A percentile compares a stretch with the other conserved stretches of the same genome.
phyloP scores from a whole-genome alignment of 2,888 invertebrate genomes.

The Tillus elongatus region DNA sequence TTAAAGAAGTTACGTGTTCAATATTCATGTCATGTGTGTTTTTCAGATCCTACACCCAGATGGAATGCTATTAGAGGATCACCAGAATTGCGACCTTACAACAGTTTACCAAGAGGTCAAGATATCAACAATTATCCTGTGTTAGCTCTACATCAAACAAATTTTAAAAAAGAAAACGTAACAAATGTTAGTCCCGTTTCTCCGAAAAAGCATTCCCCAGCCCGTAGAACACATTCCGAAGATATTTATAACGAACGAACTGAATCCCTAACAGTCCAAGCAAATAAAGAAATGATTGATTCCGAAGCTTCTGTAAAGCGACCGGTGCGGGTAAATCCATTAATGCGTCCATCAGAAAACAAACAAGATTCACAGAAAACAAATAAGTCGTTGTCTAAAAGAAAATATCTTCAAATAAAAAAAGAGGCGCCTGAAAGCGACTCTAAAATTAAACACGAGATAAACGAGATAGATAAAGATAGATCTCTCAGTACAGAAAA shows the following conservation, averaged over 20 bases:
- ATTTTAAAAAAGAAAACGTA: constrained; percentile 10
- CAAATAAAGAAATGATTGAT: constrained; percentile 1
- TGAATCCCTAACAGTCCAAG: constrained; percentile 8
- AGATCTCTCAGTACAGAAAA: constrained; percentile 10
- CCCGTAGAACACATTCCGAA: constrained; percentile 35
- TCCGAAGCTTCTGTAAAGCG: constrained; percentile 9
- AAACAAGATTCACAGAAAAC: constrained; percentile 16
- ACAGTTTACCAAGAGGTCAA: constrained; percentile 51
- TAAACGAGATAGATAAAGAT: constrained; percentile 8
- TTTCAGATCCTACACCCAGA: constrained; percentile 47
- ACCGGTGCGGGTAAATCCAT: constrained; percentile 32
- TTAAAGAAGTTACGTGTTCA: no score
- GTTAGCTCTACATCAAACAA: constrained; percentile 29
- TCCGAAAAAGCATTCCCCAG: constrained; percentile 25
- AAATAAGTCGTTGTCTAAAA: constrained; percentile 14
- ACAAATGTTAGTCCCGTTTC: constrained; percentile 17
- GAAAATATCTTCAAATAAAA: constrained; percentile 14
- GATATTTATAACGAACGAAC: constrained; percentile 32
- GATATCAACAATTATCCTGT: constrained; percentile 42
- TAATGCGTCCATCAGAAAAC: constrained; percentile 32
- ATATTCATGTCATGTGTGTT: no score
- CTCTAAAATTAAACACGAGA: constrained; percentile 7
- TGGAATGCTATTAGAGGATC: constrained; percentile 47
- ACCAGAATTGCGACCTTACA: constrained; percentile 49
- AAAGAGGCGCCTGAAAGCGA: constrained; percentile 5